Evolutionary conservation across 2,113 vertebrate species (phyloP), one percentile per base, ranked within the genome.

Genomic region (Corvus cornix): DNA sequence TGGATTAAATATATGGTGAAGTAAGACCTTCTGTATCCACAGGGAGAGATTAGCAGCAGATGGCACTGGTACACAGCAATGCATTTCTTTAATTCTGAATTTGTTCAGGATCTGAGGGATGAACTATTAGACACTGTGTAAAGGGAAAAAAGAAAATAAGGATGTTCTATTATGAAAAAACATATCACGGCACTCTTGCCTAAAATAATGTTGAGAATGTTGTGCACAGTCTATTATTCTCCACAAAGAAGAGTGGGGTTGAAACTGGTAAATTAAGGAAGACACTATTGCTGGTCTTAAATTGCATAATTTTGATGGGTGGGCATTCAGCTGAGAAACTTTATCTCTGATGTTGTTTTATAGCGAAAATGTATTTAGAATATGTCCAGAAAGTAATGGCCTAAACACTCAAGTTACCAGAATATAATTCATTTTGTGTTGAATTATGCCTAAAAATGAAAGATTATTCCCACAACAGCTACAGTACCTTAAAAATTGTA

Each of bases 21-120:
- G 87, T 90, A 90, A 94, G 67, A 79, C 26, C 49, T 59, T 67
- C 58, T 84, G 15, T 52, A 53, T 53, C 94, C 78, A 85, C 72
- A 93, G 87, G 43, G 81, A 93, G 60, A 89, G 89, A 87, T 89
- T 97, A 97, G 87, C 94, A 93, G 93, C 73, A 93, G 94, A 97
- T 96, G 94, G 91, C 79, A 95, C 94, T 85, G 88, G 89, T 70
- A 96, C 39, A 89, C 80, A 96, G 74, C 55, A 52, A 58, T 52
- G 69, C n/a, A 49, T 85, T 89, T 95, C 44, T 88, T 97, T 94
- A 88, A 84, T 90, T 58, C 66, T 91, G 49, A 76, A 93, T 91
- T 96, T 44, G 28, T 90, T 92, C 66, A 68, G 60, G 37, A 35
- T 68, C 85, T 73, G 66, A 44, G 84, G 49, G 33, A 62, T 72